Conservation (phyloP, 2,113 vertebrate genomes). For the Sminthopsis crassicaudata region DNA sequence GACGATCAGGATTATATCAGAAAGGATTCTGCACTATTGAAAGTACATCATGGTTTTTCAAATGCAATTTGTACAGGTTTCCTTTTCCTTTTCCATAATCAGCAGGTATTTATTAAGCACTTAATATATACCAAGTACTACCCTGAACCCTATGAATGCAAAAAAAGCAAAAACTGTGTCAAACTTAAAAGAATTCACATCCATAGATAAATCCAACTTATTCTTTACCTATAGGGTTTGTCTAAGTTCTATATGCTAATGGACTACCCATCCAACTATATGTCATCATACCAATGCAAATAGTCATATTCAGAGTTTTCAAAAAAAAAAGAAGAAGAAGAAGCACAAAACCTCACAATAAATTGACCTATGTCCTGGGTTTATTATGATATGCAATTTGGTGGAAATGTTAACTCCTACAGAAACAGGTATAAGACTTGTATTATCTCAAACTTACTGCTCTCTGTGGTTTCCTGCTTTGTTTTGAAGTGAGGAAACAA, state of each 20-base stretch:
- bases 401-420: background rate
- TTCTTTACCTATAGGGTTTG: background rate
- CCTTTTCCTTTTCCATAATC: background rate
- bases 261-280: background rate
- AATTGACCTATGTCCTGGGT: background rate
- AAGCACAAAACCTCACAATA: background rate
- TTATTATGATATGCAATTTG: background rate
- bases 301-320: background rate
- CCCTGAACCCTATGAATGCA: background rate
- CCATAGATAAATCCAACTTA: background rate
- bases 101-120: background rate
- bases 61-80: background rate
- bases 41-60: background rate
- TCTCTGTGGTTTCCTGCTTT: background rate
- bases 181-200: background rate
- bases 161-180: background rate
- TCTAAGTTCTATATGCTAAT: background rate
- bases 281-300: background rate
- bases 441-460: background rate
- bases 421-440: background rate
- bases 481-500: background rate
- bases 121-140: background rate
- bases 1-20: background rate
- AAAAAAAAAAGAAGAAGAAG: background rate
- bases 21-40: background rate